phyloP scores from a whole-genome alignment of 2,888 invertebrate genomes.

The Galeopsomyia nigrocyanea region DNA sequence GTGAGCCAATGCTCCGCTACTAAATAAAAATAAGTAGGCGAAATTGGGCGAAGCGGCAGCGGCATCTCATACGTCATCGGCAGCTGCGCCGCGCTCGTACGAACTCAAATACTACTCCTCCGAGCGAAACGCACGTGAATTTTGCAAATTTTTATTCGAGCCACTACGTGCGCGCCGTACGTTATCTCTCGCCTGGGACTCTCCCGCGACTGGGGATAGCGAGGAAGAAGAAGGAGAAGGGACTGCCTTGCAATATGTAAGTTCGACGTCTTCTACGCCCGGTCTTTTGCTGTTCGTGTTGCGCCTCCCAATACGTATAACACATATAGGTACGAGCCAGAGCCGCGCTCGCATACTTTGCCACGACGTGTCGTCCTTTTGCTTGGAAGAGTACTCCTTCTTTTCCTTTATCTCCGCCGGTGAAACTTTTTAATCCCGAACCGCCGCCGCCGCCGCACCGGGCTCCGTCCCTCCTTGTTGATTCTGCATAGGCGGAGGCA shows the following conservation, averaged over 20 bases:
- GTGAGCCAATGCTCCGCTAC: no score
- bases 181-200: conserved; percentile 30
- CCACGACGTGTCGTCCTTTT: conserved; percentile 7
- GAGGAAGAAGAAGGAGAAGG: neutral
- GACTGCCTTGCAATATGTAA: conserved; percentile 33
- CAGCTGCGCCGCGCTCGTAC: no score
- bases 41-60: no score
- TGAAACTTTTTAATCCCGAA: conserved; percentile 40
- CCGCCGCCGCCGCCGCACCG: neutral
- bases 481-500: no score
- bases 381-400: neutral
- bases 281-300: conserved; percentile 30
- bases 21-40: no score
- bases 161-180: conserved; percentile 18
- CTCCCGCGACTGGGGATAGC: no score
- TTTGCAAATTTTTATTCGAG: conserved; percentile 30
- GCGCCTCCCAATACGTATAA: conserved; percentile 37
- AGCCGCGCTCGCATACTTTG: conserved; percentile 10
- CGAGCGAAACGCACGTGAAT: conserved; percentile 16
- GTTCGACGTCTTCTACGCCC: conserved; percentile 16
- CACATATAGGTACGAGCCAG: neutral
- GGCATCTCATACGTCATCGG: no score
- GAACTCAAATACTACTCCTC: no score
- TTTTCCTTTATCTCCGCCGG: conserved; percentile 29
- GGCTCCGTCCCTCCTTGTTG: neutral